Conservation (phyloP, 1,140 invertebrate genomes). For the Triops cancriformis region DNA sequence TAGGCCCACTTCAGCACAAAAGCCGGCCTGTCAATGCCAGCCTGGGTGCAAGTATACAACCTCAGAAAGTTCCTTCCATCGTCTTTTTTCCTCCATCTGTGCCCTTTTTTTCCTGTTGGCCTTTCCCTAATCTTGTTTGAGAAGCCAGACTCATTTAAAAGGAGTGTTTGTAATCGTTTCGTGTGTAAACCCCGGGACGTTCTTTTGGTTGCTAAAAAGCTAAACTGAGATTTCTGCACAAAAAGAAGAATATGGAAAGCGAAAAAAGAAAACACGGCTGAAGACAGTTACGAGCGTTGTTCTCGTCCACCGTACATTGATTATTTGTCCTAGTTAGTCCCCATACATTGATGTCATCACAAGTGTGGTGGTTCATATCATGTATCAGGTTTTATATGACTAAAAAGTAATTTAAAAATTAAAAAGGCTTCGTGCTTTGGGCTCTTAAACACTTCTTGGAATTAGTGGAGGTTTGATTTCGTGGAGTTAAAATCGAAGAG, state of each 20-base stretch:
- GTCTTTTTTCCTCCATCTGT: background rate
- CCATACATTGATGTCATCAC: background rate
- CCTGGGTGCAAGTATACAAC: background rate
- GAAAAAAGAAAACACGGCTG: background rate
- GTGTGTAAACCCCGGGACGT: background rate
- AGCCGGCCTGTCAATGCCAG: slow-evolving; percentile 3
- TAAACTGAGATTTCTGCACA: too few relatives aligned
- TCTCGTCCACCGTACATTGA: background rate
- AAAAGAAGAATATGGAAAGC: too few relatives aligned
- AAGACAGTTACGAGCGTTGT: background rate
- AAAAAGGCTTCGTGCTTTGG: background rate
- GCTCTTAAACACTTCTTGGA: too few relatives aligned
- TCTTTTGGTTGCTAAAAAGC: too few relatives aligned
- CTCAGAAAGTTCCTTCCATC: background rate
- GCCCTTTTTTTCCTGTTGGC: background rate
- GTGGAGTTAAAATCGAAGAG: too few relatives aligned
- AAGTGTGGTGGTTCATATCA: background rate
- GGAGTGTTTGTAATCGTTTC: slow-evolving; percentile 4
- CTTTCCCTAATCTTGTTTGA: background rate
- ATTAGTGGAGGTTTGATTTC: too few relatives aligned
- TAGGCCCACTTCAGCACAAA: slow-evolving; percentile 13
- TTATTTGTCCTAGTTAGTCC: background rate
- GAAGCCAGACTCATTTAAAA: background rate
- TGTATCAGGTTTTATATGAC: background rate
- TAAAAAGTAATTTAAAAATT: background rate